phyloP scores from a whole-genome alignment of 1,140 invertebrate species.

The Zaprionus lachaisei region DNA sequence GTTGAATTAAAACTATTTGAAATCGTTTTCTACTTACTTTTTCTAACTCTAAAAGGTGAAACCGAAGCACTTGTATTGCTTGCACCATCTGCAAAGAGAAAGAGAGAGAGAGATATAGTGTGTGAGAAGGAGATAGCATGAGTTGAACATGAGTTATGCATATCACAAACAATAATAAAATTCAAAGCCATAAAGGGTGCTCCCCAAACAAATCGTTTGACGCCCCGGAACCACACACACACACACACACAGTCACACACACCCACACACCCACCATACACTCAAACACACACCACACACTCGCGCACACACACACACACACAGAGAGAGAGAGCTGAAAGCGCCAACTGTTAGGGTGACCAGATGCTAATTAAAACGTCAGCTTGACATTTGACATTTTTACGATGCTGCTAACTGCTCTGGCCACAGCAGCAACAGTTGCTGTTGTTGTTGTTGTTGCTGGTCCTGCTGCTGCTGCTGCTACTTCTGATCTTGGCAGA shows the following conservation, averaged over 20 bases:
- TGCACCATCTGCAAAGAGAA: conserved; percentile 98
- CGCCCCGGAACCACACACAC: conserved; percentile 39
- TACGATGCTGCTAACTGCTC: conserved; percentile 83
- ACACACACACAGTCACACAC: conserved; percentile 10
- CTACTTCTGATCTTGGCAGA: conserved; percentile 45
- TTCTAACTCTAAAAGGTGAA: conserved; percentile 99
- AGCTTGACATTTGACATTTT: conserved; percentile 84
- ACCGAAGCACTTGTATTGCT: conserved; percentile 99
- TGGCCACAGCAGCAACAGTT: conserved; percentile 55
- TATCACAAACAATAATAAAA: conserved; percentile 52
- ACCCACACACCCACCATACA: conserved; percentile 11
- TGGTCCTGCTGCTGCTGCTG: conserved; percentile 35
- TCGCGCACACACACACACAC: conserved; percentile 6
- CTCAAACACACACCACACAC: neutral
- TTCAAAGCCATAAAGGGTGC: conserved; percentile 37
- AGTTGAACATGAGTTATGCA: conserved; percentile 41
- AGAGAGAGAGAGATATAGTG: conserved; percentile 69
- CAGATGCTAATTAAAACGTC: conserved; percentile 82
- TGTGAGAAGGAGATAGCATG: conserved; percentile 77
- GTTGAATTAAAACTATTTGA: neutral
- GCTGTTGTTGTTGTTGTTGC: conserved; percentile 22
- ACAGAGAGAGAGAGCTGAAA: conserved; percentile 8
- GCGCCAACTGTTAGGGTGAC: conserved; percentile 60
- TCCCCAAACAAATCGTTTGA: conserved; percentile 51
- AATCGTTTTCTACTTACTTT: conserved; percentile 92